Conservation (phyloP, 2,888 invertebrate genomes). For the Amphipyra berbera region DNA sequence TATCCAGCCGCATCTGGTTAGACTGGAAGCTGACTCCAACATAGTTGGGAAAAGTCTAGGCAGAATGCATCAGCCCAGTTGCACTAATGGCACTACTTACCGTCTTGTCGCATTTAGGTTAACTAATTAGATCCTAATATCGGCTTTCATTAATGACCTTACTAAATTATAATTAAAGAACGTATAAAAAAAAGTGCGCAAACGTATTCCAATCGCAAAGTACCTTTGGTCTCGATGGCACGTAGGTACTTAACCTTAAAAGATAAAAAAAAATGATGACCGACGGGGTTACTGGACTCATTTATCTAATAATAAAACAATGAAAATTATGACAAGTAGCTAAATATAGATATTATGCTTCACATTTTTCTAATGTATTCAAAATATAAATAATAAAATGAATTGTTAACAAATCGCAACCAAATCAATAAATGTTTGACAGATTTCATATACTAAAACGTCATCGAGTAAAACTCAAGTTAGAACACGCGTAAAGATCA, state of each 20-base stretch:
- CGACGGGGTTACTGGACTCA: conserved; percentile 10
- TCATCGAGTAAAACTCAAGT: background rate
- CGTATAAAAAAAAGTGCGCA: background rate
- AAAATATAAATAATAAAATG: too few species aligned
- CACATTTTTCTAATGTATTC: too few species aligned
- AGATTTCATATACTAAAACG: too few species aligned
- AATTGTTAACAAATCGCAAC: background rate
- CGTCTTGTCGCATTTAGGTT: too few species aligned
- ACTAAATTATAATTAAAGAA: background rate
- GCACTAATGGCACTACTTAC: too few species aligned
- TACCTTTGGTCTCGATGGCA: conserved; percentile 5
- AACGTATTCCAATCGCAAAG: background rate
- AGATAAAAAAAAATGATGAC: conserved; percentile 12
- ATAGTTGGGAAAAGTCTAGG: too few species aligned
- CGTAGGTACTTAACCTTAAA: conserved; percentile 17
- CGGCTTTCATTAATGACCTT: too few species aligned
- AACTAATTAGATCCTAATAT: too few species aligned
- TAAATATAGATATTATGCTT: conserved; percentile 7
- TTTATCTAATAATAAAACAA: conserved; percentile 14
- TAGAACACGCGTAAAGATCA: conserved; percentile 4
- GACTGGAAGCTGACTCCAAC: too few species aligned
- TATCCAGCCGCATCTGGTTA: too few species aligned
- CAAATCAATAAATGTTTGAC: too few species aligned
- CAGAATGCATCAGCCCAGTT: too few species aligned
- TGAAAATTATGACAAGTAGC: background rate